Conservation (phyloP, 1,140 invertebrate genomes). For the Aphelinus atriplicis region DNA sequence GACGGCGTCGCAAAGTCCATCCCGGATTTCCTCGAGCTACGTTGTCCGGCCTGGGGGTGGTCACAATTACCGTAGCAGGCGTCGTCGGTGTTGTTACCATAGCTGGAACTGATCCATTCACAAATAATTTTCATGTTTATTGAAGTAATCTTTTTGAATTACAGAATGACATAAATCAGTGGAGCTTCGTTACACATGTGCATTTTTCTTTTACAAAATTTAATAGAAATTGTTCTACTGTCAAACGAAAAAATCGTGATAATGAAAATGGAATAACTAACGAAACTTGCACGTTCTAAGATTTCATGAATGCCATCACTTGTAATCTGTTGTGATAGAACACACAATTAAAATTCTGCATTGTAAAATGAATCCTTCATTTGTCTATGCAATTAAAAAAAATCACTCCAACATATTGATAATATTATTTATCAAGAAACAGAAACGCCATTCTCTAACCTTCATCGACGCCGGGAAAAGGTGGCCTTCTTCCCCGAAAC, state of each 20-base stretch:
- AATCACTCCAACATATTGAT: neutral
- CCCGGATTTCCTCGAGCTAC: conserved; percentile 51
- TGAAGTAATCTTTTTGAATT: too few species aligned
- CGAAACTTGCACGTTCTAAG: too few species aligned
- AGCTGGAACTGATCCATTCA: conserved; percentile 1
- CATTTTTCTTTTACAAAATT: too few species aligned
- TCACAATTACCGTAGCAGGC: neutral
- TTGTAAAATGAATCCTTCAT: too few species aligned
- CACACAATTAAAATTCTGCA: neutral
- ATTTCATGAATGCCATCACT: too few species aligned
- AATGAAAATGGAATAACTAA: too few species aligned
- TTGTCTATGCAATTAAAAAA: neutral
- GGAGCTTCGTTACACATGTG: too few species aligned
- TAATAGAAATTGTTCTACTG: too few species aligned
- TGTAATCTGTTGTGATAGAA: too few species aligned
- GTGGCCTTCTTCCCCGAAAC: conserved; percentile 57
- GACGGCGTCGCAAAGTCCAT: conserved; percentile 58
- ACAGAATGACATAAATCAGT: too few species aligned
- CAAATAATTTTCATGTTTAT: conserved; percentile 3
- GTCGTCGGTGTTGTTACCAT: conserved; percentile 7
- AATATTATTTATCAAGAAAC: neutral
- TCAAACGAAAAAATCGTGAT: too few species aligned
- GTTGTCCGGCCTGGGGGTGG: conserved; percentile 17
- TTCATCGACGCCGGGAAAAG: conserved; percentile 1
- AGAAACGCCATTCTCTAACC: neutral